These are phyloP conservation scores for Nipponacmea schrenckii DNA, from an alignment of 2,888 invertebrate genomes.

Conservation along the genomic window DNA sequence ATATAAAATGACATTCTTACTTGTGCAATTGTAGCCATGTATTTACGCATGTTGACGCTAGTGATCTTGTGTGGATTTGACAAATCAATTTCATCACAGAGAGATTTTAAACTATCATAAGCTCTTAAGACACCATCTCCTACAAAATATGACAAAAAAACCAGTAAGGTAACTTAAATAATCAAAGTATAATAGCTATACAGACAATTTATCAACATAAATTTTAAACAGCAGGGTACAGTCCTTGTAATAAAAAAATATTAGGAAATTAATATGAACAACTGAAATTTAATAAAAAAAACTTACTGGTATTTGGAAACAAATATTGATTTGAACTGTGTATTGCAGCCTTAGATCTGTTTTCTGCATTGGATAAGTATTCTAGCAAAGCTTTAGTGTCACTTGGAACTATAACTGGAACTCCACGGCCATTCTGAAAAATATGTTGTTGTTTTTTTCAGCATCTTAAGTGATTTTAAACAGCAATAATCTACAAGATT, in stretches of 20 bases:
- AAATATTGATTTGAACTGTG: background rate
- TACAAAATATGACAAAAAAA: background rate
- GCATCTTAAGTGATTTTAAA: background rate
- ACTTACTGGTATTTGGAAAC: background rate
- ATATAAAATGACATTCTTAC: too few species aligned
- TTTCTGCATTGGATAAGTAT: background rate
- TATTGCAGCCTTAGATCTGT: background rate
- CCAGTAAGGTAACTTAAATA: too few species aligned
- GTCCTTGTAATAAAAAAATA: too few species aligned
- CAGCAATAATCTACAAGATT: background rate
- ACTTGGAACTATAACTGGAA: background rate
- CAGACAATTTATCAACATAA: too few species aligned
- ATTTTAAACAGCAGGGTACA: too few species aligned
- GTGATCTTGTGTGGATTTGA: background rate
- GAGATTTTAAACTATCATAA: background rate
- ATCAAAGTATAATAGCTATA: too few species aligned
- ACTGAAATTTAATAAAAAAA: background rate
- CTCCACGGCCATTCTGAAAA: background rate
- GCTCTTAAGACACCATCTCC: background rate
- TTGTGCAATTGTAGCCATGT: conserved; percentile 1
- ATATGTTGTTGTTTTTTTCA: too few species aligned
- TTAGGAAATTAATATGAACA: too few species aligned
- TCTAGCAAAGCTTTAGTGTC: background rate
- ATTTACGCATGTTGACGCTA: background rate
- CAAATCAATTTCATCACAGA: background rate